Evolutionary conservation across 2,888 invertebrate genomes (phyloP), one percentile per base, ranked within the genome.

Genomic region (Hermaeophaga mercurialis): DNA sequence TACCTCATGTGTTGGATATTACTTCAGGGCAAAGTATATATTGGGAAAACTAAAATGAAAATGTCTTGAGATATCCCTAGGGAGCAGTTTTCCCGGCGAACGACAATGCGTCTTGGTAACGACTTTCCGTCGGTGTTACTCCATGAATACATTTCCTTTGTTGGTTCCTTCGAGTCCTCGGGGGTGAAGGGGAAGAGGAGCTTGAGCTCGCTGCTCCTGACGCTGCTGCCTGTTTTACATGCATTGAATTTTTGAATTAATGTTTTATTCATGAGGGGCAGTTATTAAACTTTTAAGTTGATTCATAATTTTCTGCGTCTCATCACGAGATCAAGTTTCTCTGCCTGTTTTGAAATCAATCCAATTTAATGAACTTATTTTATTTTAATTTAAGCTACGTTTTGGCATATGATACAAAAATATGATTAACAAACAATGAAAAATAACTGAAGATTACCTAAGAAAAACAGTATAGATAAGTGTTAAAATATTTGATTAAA

Each of bases 31-130:
- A 67, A 70, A 64, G 68, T 68, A 67, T 67, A 63, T 66, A 63
- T 59, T 54, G 54, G 61, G 73, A 73, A 74, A 74, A 72, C 75
- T 74, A 73, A 76, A 76, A 77, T 76, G 75, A 76, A 76, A 76
- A 75, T 70, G 74, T 74, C 74, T 73, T 70, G 72, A 77, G 73
- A 70, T 72, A 70, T 67, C 78, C 75, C 75, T 43, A 58, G 76
- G 71, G 78, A 63, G 69, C 66, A 68, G 71, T 77, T 75, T 69
- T 63, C 69, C 68, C 68, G 68, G 71, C 71, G 73, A 75, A 77
- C 74, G 76, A 78, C 78, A 78, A 78, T 78, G 78, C 77, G 77
- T 78, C 78, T 78, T 77, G 72, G 73, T 73, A 73, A 73, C 71
- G 72, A 70, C 72, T 72, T 72, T 68, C 70, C 71, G 70, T 72